These are phyloP conservation scores for Epizoanthus rinbou DNA, from an alignment of 92 coral and sea anemone genomes.

Conservation along the genomic window DNA sequence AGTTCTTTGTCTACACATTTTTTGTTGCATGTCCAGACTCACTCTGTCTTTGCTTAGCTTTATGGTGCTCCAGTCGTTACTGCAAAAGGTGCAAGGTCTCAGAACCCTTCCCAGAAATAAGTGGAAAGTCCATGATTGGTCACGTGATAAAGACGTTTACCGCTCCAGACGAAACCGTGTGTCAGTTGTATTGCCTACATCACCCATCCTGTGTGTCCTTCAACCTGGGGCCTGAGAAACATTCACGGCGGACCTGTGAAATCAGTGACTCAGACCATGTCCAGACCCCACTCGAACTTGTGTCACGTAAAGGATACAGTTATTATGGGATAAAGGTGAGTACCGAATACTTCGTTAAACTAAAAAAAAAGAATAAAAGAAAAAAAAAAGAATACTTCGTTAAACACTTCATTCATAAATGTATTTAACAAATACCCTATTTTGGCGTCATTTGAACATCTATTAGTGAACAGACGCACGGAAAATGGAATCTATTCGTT, in stretches of 20 bases:
- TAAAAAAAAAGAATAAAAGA: too few species aligned
- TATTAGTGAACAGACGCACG: too few species aligned
- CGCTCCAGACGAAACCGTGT: not conserved
- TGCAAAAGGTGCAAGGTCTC: constrained; percentile 11
- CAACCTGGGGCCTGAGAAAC: constrained; percentile 4
- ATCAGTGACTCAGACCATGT: constrained; percentile 37
- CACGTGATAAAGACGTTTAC: constrained; percentile 9
- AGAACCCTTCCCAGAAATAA: constrained; percentile 5
- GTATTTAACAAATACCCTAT: too few species aligned
- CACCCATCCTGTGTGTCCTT: constrained; percentile 22
- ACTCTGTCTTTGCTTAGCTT: not conserved
- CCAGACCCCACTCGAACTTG: not conserved
- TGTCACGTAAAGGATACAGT: constrained; percentile 20
- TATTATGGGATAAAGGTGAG: constrained; percentile 32
- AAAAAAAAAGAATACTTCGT: too few species aligned
- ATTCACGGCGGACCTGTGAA: not conserved
- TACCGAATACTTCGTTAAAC: too few species aligned
- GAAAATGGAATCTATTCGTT: too few species aligned
- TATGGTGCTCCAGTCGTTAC: not conserved
- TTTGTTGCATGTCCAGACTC: too few species aligned
- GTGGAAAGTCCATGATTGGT: constrained; percentile 4
- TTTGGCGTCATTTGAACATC: too few species aligned
- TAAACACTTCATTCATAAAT: too few species aligned
- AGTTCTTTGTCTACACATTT: too few species aligned
- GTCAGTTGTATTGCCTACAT: constrained; percentile 14